Percentiles rank a stretch among this genome's conserved stretches.
phyloP scores from a whole-genome alignment of 2,113 vertebrate species.

The Scomber japonicus region DNA sequence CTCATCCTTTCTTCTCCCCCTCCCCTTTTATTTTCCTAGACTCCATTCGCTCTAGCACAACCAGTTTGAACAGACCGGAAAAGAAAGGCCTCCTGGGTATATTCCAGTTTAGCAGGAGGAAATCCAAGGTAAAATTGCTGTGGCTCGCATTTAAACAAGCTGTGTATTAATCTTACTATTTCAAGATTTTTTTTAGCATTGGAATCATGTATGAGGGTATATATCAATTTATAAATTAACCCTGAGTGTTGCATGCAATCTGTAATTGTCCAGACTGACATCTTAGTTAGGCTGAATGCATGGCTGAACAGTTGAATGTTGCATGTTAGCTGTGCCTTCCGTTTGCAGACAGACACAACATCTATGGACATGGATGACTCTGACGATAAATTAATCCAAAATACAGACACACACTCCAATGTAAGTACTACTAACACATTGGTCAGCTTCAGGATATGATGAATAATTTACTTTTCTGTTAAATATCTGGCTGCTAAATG shows the following conservation, averaged over 20 bases:
- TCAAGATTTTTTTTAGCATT: too few relatives aligned
- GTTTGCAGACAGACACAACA: conserved; percentile 80
- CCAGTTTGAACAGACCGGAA: conserved; percentile 83
- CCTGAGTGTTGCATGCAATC: conserved; percentile 15
- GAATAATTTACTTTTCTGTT: neutral
- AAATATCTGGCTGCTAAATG: too few relatives aligned
- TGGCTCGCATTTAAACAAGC: neutral
- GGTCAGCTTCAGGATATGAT: neutral
- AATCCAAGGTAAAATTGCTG: conserved; percentile 87
- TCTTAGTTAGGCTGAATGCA: conserved; percentile 43
- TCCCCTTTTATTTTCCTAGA: conserved; percentile 79
- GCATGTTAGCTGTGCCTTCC: conserved; percentile 75
- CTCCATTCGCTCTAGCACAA: conserved; percentile 81
- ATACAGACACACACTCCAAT: conserved; percentile 64
- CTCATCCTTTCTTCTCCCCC: too few relatives aligned
- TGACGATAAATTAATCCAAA: conserved; percentile 73
- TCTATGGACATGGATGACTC: conserved; percentile 77
- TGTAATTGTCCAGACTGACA: neutral
- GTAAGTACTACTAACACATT: conserved; percentile 82
- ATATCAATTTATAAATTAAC: conserved; percentile 37
- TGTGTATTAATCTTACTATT: neutral
- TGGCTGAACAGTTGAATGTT: conserved; percentile 58
- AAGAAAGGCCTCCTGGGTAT: conserved; percentile 92
- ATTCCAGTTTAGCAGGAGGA: conserved; percentile 89
- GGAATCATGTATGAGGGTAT: neutral